phyloP scores from a whole-genome alignment of 2,797 vertebrate genomes.

The Tragelaphus oryx region DNA sequence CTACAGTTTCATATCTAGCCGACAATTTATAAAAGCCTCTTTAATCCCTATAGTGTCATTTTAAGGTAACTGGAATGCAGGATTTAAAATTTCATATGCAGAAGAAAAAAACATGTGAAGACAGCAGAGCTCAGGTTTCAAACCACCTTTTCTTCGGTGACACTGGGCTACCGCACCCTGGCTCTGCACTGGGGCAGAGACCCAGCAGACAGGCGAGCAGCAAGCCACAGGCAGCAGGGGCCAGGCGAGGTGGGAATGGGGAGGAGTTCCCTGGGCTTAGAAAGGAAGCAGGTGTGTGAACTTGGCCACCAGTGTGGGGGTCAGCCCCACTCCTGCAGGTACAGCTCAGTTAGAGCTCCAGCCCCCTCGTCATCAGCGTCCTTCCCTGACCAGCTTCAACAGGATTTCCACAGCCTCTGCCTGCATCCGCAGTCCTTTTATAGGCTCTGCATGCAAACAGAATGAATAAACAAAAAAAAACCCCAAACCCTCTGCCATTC shows the following conservation, averaged over 20 bases:
- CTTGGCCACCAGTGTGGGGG: not conserved
- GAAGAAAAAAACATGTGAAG: not conserved
- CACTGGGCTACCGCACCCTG: no score
- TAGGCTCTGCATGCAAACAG: not conserved
- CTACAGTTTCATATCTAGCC: not conserved
- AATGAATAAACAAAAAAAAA: not conserved
- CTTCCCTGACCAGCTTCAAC: not conserved
- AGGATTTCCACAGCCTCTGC: not conserved
- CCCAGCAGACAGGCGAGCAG: not conserved
- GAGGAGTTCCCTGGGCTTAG: not conserved
- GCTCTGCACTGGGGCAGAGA: not conserved
- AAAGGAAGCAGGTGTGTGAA: not conserved
- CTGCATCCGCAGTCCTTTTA: not conserved
- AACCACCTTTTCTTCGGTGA: not conserved
- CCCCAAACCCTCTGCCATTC: not conserved
- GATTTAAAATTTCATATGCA: not conserved
- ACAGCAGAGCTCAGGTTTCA: not conserved
- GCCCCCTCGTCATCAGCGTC: not conserved
- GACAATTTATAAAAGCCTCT: not conserved
- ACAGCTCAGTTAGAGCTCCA: not conserved
- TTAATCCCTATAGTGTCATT: not conserved
- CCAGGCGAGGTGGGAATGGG: not conserved
- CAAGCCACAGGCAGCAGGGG: not conserved
- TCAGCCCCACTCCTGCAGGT: not conserved
- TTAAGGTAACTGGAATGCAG: not conserved